phyloP scores from a whole-genome alignment of 2,797 vertebrate species.

The Cryptoprocta ferox region DNA sequence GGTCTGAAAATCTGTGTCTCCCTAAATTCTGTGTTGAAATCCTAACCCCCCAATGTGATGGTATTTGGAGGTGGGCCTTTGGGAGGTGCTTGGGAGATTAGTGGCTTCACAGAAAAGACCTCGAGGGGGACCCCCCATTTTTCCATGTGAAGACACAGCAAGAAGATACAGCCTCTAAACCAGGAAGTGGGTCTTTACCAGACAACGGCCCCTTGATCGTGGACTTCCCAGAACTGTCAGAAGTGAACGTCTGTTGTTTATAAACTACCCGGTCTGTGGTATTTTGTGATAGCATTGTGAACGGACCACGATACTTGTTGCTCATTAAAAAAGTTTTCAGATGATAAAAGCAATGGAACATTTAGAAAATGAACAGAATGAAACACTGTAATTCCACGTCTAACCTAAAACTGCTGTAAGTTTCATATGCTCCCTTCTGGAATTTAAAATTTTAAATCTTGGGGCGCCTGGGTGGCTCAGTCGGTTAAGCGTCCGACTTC shows the following conservation, averaged over 20 bases:
- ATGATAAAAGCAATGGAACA: background rate
- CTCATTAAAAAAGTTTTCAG: background rate
- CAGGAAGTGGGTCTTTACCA: background rate
- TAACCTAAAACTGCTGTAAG: background rate
- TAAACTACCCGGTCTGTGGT: no score
- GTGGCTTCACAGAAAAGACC: background rate
- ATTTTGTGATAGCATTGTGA: background rate
- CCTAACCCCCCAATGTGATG: background rate
- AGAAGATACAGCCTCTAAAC: background rate
- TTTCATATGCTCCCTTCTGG: background rate
- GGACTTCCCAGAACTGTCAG: background rate
- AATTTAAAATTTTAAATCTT: background rate
- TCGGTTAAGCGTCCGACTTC: no score
- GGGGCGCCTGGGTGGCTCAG: no score
- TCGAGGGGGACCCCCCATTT: background rate
- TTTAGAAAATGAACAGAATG: background rate
- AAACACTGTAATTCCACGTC: background rate
- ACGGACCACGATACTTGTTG: background rate
- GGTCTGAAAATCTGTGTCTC: background rate
- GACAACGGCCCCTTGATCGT: background rate
- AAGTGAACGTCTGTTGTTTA: background rate
- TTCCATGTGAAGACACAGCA: background rate
- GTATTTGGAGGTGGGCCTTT: background rate
- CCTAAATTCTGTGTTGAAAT: background rate
- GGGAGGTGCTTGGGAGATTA: background rate